phyloP scores from a whole-genome alignment of 1,140 invertebrate genomes.

The Rhizoglyphus robini region DNA sequence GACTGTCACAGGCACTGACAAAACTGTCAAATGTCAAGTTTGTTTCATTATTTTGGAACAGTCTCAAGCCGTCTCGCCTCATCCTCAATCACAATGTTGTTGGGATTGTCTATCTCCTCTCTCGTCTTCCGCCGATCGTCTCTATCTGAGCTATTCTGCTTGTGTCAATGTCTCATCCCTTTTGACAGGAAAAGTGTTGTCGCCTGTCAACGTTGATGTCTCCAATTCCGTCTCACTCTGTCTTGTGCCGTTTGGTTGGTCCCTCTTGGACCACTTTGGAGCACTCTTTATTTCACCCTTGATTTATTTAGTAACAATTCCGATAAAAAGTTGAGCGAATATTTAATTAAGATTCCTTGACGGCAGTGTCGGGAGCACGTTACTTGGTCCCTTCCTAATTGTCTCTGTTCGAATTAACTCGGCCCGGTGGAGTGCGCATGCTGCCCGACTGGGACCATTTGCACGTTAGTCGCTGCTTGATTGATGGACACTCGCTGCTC shows the following conservation, averaged over 20 bases:
- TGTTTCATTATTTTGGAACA: conserved; percentile 19
- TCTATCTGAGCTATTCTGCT: not conserved
- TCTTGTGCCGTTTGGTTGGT: not conserved
- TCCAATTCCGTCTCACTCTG: not conserved
- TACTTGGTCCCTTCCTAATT: not conserved
- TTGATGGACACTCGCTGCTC: not conserved
- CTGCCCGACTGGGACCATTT: not conserved
- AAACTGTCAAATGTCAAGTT: conserved; percentile 19
- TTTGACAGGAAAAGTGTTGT: conserved; percentile 14
- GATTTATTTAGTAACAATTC: conserved; percentile 14
- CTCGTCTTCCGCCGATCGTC: not conserved
- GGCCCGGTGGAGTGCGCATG: not conserved
- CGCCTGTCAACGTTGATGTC: conserved; percentile 5
- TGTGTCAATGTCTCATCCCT: conserved; percentile 7
- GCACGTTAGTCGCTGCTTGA: not conserved
- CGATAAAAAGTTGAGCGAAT: conserved; percentile 8
- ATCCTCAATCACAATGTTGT: conserved; percentile 3
- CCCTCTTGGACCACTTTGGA: not conserved
- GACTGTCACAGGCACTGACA: conserved; percentile 12
- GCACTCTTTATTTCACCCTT: conserved; percentile 7
- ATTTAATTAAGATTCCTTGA: conserved; percentile 9
- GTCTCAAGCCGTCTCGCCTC: not conserved
- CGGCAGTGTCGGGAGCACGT: not conserved
- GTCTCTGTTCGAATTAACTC: conserved; percentile 7
- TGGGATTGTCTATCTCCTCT: not conserved